These are phyloP conservation scores for Plutella xylostella DNA, from an alignment of 2,888 invertebrate species.

Conservation along the genomic window DNA sequence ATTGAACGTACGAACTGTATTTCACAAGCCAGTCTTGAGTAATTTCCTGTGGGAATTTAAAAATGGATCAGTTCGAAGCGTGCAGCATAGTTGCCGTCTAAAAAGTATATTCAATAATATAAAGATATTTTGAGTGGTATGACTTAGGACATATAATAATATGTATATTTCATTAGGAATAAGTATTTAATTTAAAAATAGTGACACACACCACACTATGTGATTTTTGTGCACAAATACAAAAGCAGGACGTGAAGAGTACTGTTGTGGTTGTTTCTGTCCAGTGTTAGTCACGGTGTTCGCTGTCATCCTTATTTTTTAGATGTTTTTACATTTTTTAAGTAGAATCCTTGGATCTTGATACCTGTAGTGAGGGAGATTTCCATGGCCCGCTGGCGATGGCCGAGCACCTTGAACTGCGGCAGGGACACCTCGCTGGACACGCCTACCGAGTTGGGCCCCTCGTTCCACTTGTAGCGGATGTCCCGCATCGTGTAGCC, in stretches of 20 bases:
- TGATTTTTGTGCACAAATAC: conserved; percentile 61
- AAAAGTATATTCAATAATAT: too few species aligned
- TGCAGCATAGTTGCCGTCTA: too few species aligned
- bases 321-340: not conserved
- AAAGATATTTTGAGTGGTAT: too few species aligned
- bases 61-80: too few species aligned
- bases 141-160: too few species aligned
- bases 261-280: conserved; percentile 54
- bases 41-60: conserved; percentile 79
- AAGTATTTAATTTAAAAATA: not conserved
- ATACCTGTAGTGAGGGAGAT: conserved; percentile 97
- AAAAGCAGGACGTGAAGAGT: conserved; percentile 67
- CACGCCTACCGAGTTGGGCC: conserved; percentile 94
- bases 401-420: conserved; percentile 98
- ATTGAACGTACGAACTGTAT: conserved; percentile 97
- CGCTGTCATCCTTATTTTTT: conserved; percentile 26
- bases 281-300: conserved; percentile 57
- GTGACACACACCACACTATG: conserved; percentile 46
- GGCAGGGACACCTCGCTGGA: conserved; percentile 96
- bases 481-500: conserved; percentile 99
- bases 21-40: conserved; percentile 95
- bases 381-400: conserved; percentile 95
- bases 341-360: conserved; percentile 23
- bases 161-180: too few species aligned
- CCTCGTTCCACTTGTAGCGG: conserved; percentile 97